Evolutionary conservation across 2,797 vertebrate species (phyloP), one percentile per base, ranked within the genome.

Genomic region (Etheostoma nigrum): DNA sequence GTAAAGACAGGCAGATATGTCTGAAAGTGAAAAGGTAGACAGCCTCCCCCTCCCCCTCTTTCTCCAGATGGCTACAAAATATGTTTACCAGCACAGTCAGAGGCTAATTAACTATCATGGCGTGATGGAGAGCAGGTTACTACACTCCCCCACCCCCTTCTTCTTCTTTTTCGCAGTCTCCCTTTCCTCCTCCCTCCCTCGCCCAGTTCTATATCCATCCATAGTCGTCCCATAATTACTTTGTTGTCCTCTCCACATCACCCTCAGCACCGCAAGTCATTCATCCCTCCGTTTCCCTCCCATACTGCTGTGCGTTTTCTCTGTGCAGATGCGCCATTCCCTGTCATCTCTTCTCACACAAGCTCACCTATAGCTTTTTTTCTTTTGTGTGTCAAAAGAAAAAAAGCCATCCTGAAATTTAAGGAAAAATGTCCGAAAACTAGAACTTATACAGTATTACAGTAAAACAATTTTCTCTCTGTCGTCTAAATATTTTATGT

Each of bases 141-240:
- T 68, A 25, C 68, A 72, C 45, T 30, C 71, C 76, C 53, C 40
- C 66, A 11, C 27, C 51, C 53, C 44, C 14, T 67, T 27, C 44
- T 64, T 36, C 45, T 27, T 58, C 71, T 48, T 66, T 59, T 55
- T 58, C 51, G 68, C n/a, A 21, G 49, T 47, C 63, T 75, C 63
- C 10, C 18, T 59, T 67, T 76, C 72, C 33, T 60, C 73, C 64
- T 74, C 71, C 42, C 59, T 75, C 63, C 69, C 65, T 80, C 52
- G 30, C 72, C 63, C 79, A 78, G 70, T 72, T 62, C 69, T 64
- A 21, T 60, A 75, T 74, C 82, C 74, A 71, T 92, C 82, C 83
- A 89, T 82, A 89, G 81, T 78, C 45, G 2, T 87, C 69, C 86
- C 76, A 82, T 91, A 90, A 90, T 91, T 91, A 85, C 84, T 82